Conservation (phyloP, 2,888 invertebrate genomes). For the Eucriotettix oculatus region DNA sequence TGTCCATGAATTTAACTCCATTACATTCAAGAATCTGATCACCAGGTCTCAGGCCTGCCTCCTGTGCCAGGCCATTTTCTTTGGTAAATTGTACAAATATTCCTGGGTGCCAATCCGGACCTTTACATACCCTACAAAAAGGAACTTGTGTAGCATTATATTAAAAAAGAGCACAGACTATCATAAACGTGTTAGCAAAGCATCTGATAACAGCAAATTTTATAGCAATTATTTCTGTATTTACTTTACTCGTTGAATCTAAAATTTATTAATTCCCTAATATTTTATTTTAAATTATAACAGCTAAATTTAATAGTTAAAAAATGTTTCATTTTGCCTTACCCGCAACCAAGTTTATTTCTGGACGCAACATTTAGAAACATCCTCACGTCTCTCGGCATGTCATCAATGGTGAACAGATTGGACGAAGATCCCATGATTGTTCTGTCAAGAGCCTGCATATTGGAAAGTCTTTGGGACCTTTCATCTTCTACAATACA, state of each 20-base stretch:
- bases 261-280: neutral
- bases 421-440: constrained; percentile 24
- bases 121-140: constrained; percentile 57
- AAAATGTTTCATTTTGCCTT: constrained; percentile 18
- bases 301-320: too few relatives aligned
- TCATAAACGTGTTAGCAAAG: neutral
- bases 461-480: constrained; percentile 1
- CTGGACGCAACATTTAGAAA: constrained; percentile 66
- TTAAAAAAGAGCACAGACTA: neutral
- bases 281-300: too few relatives aligned
- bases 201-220: neutral
- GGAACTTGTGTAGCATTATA: neutral
- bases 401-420: neutral
- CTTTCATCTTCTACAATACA: constrained; percentile 49
- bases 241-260: neutral
- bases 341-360: constrained; percentile 74
- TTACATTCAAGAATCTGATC: constrained; percentile 87
- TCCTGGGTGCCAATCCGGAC: constrained; percentile 72
- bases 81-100: constrained; percentile 82
- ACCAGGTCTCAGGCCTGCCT: constrained; percentile 74
- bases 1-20: constrained; percentile 44
- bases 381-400: constrained; percentile 21
- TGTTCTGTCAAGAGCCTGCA: constrained; percentile 3
- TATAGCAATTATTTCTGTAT: too few relatives aligned
- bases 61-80: constrained; percentile 73